These are phyloP conservation scores for Tetropium fuscum DNA, from an alignment of 2,888 invertebrate species.

Conservation along the genomic window DNA sequence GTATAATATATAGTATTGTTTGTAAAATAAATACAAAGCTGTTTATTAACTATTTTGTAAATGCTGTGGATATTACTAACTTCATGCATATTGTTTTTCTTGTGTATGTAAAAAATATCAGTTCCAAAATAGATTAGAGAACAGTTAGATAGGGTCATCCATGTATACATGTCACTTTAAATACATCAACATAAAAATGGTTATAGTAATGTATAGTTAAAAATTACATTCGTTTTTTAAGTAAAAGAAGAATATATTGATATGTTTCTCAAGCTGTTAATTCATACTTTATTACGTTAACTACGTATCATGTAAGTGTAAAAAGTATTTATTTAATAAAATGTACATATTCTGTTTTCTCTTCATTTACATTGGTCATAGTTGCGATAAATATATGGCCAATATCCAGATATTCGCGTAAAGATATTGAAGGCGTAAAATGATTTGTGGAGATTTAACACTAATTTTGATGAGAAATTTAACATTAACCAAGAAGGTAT, in stretches of 20 bases:
- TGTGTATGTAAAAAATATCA: slow-evolving; percentile 29
- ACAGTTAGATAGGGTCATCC: slow-evolving; percentile 47
- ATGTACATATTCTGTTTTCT: slow-evolving; percentile 48
- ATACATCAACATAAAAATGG: slow-evolving; percentile 44
- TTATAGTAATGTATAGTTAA: slow-evolving; percentile 43
- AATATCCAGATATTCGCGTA: too few relatives aligned
- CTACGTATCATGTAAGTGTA: slow-evolving; percentile 60
- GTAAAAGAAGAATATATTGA: slow-evolving; percentile 32
- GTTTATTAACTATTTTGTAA: too few relatives aligned
- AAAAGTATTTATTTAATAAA: slow-evolving; percentile 64
- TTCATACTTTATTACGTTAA: slow-evolving; percentile 55
- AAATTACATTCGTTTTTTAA: slow-evolving; percentile 29
- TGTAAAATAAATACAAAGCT: too few relatives aligned
- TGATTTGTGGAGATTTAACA: neutral
- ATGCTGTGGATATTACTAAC: too few relatives aligned
- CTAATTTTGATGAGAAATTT: too few relatives aligned
- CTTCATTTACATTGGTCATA: slow-evolving; percentile 5
- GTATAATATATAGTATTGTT: too few relatives aligned
- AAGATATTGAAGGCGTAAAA: neutral
- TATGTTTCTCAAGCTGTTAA: slow-evolving; percentile 39
- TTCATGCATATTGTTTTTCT: slow-evolving; percentile 6
- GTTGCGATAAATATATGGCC: neutral
- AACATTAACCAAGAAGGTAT: too few relatives aligned
- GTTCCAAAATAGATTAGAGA: slow-evolving; percentile 29
- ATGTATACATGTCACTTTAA: slow-evolving; percentile 59